Evolutionary conservation across 2,888 invertebrate species (phyloP), one percentile per base, ranked within the genome.

Genomic region (Caenorhabditis zanzibari): DNA sequence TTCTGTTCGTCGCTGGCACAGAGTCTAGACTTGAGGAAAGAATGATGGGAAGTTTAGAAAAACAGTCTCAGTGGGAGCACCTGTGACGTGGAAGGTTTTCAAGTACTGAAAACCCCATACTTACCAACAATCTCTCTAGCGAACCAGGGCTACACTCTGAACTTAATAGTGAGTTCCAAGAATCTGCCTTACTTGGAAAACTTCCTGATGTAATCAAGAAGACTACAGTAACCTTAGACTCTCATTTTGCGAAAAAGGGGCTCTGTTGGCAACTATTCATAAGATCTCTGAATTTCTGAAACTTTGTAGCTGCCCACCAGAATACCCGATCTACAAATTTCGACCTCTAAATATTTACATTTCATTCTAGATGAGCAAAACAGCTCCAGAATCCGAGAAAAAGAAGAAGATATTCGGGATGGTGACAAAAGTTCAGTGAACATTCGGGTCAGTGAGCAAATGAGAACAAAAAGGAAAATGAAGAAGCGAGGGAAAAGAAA

Each of bases 371-470:
- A 63, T 26, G 66, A 66, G 22, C 47, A 47, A n/a, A 47, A 47
- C 47, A 61, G 22, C 44, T 49, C 41, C 59, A 73, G 16, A 63
- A 63, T 38, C 32, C 59, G 1, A 24, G 24, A 41, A 44, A 26
- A 63, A 63, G 14, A 63, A 38, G 61, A 47, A 59, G n/a, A 61
- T 54, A 66, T 52, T 66, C 49, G n/a, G 14, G n/a, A 58, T 26
- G 52, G 5, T 22, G 35, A 35, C 56, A 76, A 76, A 68, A 76
- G 68, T 76, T 76, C 76, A 76, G 52, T 76, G 68, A 76, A 76
- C 76, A 68, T 66, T 66, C 76, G 66, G 66, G 68, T 76, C 68
- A 68, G 52, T 76, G 59, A 61, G 68, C 66, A 76, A 61, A 47
- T 58, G 47, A 68, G 59, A 56, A 75, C 54, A 54, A 59, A 64